Base-by-base conservation (phyloP, 2,113 vertebrate genomes). In the Ageneiosus marmoratus region DNA sequence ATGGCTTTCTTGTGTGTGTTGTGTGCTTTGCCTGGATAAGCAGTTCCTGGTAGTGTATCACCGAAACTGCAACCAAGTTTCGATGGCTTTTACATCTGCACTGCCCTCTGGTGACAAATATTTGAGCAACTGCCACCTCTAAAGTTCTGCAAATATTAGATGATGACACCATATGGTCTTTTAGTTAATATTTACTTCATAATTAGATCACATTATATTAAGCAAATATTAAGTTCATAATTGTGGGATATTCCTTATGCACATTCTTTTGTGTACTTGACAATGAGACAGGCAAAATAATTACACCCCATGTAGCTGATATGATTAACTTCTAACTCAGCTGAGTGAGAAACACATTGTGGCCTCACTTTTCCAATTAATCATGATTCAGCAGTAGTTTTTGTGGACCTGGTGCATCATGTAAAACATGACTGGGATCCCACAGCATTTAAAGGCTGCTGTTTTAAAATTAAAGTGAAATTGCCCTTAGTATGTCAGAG, bases 91-190 rank as follows among this genome's bases (percentile, higher is more conserved):
- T 90, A 82, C 84, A 58, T 82, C 89, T 89, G 83, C 87, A 89
- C 90, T 93, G 92, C 93, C 93, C 92, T 92, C 93, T 93, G 90
- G 91, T 93, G 94, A 88, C 89, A 83, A 48, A 91, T 62, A 83
- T 80, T 76, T 85, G 16, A 83, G 46, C 20, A 46, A 0, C 41
- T 0, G 20, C 37, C 5, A 81, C 56, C 80, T 50, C 48, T 84
- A 80, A 62, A 63, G 65, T 46, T 77, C 34, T 65, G 70, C 37
- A 41, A 50, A 77, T 34, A 53, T 32, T n/a, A 8, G 16, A 69
- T 8, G 44, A 63, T 20, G 41, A 65, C 58, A 65, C 41, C 16
- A 34, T 10, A 5, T 44, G 67, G 15, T 67, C 18, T 67, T 48
- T 67, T 48, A 7, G 18, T 46, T 37, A 22, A 15, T 79, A n/a